Evolutionary conservation across 2,113 vertebrate genomes (phyloP).

Genomic region (Bubalus kerabau): DNA sequence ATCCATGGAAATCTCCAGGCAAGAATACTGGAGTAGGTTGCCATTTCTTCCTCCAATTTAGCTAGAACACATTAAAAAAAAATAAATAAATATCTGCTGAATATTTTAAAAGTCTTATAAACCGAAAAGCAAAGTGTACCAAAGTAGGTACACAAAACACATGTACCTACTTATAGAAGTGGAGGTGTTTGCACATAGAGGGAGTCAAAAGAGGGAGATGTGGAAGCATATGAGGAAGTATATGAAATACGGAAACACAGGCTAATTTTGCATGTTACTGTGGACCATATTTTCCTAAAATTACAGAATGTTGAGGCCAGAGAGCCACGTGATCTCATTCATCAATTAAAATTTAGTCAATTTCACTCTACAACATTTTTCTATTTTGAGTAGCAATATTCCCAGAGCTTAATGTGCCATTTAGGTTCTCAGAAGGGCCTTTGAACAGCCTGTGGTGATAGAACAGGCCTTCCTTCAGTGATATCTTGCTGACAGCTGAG

Average conservation of each 20-base stretch:
- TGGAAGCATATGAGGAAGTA: background rate
- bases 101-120: background rate
- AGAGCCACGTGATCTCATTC: background rate
- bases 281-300: background rate
- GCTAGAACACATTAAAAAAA: background rate
- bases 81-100: background rate
- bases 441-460: slow-evolving; percentile 71
- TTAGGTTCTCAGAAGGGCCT: slow-evolving; percentile 69
- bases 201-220: background rate
- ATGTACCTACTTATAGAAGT: background rate
- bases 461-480: slow-evolving; percentile 62
- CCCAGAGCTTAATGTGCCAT: slow-evolving; percentile 58
- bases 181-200: background rate
- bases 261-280: background rate
- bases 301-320: accelerated
- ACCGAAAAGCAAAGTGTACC: background rate
- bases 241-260: background rate
- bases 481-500: slow-evolving; percentile 77
- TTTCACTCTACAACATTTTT: slow-evolving; percentile 9
- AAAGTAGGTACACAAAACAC: background rate
- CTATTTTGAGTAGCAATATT: slow-evolving; percentile 57
- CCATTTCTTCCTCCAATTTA: background rate
- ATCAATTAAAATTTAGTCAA: slow-evolving; percentile 42
- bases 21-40: background rate
- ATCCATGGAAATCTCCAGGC: background rate